These are phyloP conservation scores for Picus viridis DNA, from an alignment of 2,797 vertebrate genomes.

Conservation along the genomic window DNA sequence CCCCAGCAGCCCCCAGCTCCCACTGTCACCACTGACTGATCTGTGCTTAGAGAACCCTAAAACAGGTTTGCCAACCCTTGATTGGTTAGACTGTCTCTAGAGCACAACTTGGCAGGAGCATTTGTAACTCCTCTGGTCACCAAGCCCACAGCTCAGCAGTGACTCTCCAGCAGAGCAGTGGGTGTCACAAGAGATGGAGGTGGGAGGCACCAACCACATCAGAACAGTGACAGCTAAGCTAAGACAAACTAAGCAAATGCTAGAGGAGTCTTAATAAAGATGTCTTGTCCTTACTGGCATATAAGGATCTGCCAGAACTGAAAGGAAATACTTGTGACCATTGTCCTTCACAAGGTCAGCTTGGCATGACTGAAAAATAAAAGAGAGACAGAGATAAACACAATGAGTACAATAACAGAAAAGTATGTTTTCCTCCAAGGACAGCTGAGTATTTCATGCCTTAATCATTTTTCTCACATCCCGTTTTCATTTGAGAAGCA, in stretches of 20 bases:
- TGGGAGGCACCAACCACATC: background rate
- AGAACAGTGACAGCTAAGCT: background rate
- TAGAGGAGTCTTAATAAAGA: background rate
- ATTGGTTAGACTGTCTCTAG: background rate
- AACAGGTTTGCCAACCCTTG: fast-evolving
- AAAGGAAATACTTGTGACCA: conserved; percentile 98
- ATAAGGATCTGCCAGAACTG: conserved; percentile 93
- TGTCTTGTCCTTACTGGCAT: conserved; percentile 90
- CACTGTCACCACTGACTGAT: background rate
- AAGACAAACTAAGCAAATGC: background rate
- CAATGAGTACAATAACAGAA: background rate
- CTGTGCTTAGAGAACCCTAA: fast-evolving
- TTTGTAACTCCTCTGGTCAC: background rate
- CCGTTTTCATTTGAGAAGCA: background rate
- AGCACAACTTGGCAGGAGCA: background rate
- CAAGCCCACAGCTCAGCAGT: fast-evolving
- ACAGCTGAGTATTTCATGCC: background rate
- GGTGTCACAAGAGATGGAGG: background rate
- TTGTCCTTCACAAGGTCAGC: conserved; percentile 98
- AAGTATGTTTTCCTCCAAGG: background rate
- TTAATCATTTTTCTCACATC: background rate
- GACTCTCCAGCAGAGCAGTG: background rate
- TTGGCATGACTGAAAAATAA: conserved; percentile 89
- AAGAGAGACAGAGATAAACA: background rate
- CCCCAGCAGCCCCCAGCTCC: background rate